These are phyloP conservation scores for Hippopotamus amphibius DNA, from an alignment of 2,113 vertebrate species.

Conservation along the genomic window DNA sequence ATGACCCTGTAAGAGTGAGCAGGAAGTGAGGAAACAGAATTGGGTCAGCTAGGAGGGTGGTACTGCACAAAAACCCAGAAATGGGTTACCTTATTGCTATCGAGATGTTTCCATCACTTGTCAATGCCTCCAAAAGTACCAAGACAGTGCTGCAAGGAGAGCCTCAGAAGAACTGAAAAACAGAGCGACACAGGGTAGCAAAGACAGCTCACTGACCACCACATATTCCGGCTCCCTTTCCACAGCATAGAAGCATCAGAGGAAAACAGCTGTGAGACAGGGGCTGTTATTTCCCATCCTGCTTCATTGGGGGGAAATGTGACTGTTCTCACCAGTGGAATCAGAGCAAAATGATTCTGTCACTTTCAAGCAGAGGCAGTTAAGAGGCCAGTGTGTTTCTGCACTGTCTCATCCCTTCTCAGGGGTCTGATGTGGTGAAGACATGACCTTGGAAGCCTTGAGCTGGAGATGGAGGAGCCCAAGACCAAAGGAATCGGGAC, in stretches of 20 bases:
- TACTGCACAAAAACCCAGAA: background rate
- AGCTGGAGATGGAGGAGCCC: background rate
- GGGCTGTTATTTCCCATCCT: background rate
- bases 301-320: background rate
- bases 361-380: background rate
- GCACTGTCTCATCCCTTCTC: background rate
- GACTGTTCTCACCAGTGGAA: background rate
- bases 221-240: background rate
- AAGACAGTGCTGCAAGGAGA: background rate
- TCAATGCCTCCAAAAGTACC: background rate
- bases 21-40: constrained; percentile 5
- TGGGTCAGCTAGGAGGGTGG: constrained; percentile 35
- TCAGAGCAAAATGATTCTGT: background rate
- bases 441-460: background rate
- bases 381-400: background rate
- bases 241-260: fast-evolving
- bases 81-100: background rate
- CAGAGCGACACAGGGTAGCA: background rate
- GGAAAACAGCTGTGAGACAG: background rate
- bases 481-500: background rate
- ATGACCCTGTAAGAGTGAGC: background rate
- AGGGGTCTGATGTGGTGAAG: background rate
- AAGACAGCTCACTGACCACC: background rate
- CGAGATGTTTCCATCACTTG: background rate
- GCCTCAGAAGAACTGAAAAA: background rate